Evolutionary conservation across 2,888 invertebrate genomes (phyloP), one percentile per base, ranked within the genome.

Genomic region (Plutella xylostella): DNA sequence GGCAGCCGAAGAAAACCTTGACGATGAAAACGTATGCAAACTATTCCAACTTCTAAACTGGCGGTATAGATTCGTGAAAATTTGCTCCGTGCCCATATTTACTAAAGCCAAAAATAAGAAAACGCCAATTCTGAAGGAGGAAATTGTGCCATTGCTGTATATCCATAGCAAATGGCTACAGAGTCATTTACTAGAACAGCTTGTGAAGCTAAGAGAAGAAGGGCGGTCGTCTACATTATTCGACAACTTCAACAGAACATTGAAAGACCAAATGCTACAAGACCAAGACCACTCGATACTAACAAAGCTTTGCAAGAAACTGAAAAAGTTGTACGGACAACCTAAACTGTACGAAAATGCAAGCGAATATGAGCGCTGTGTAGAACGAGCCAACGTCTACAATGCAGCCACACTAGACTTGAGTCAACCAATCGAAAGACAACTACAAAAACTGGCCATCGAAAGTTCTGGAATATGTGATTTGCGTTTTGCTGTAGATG

Each of bases 121-220:
- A 52, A 56, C 65, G 42, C 58, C 64, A 52, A 63, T 76, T 51
- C 53, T 85, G 34, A 73, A 79, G 49, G 75, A 87, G 42, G 86
- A 88, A 48, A 71, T 89, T 1, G 68, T 88, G 34, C 86, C 88
- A n/a, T 76, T 88, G 42, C 59, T 93, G 1, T 80, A 87, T 51
- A 77, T 92, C 11, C 92, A 93, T 61, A 90, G 88, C 56, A 90
- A 89, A 65, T 93, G 93, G 93, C 63, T 93, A 30, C 70, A 85
- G 15, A 93, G 93, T 61, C 83, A 88, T 68, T 69, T 89, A 19
- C 58, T 90, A 2, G 60, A 62, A 22, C 62, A 61, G 42, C 47
- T 82, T 19, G 67, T 65, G 30, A 62, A 60, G 33, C 42, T 62
- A 12, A 46, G 65, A n/a, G 55, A 63, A 4, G 45, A 41, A 11